These are phyloP conservation scores for Luidia sarsii DNA, from an alignment of 53 echinoderm and acorn worm species.

Conservation along the genomic window DNA sequence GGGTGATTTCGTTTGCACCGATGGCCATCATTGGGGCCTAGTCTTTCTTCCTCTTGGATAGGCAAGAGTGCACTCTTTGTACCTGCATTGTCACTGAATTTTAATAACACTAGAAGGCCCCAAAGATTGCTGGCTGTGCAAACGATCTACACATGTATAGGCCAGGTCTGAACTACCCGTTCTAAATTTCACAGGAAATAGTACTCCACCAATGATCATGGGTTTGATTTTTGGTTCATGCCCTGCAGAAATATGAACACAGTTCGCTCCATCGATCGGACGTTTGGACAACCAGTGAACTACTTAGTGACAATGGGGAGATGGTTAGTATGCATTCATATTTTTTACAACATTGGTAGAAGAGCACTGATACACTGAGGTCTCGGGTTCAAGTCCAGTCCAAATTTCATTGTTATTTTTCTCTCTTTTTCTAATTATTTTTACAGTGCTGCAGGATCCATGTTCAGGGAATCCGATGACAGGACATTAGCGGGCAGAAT, in stretches of 20 bases:
- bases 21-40: too few species aligned
- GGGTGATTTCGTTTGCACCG: too few species aligned
- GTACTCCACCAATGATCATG: too few species aligned
- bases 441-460: constrained; percentile 83
- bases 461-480: constrained; percentile 53
- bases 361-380: neutral
- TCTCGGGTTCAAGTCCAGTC: neutral
- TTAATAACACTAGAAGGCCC: too few species aligned
- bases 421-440: neutral
- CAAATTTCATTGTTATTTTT: neutral
- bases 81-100: too few species aligned
- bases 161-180: too few species aligned
- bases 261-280: constrained; percentile 86
- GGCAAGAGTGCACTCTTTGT: too few species aligned
- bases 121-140: too few species aligned
- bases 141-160: too few species aligned
- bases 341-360: neutral
- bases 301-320: constrained; percentile 90
- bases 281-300: constrained; percentile 81
- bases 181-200: too few species aligned
- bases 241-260: constrained; percentile 95
- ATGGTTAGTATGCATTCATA: constrained; percentile 74
- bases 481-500: constrained; percentile 68
- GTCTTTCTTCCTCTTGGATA: too few species aligned
- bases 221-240: too few species aligned